Evolutionary conservation across 23 tunicate species (phyloP).

Genomic region (Halocynthia aurantium): DNA sequence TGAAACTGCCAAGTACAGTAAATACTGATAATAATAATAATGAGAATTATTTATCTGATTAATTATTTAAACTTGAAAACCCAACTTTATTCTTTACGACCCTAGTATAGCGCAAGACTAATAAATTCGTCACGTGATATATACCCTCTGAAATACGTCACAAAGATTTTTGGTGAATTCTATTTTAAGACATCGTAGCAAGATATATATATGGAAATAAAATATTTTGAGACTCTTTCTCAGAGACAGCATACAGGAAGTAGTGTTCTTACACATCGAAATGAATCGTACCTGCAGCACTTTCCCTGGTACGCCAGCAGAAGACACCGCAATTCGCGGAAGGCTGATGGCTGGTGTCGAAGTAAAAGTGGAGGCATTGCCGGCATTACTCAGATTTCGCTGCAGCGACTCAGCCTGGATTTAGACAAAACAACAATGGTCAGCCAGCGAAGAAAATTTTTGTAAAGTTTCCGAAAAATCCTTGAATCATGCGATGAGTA

Average conservation of each 20-base stretch:
- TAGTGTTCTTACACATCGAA: too few relatives aligned
- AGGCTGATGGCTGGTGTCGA: not conserved
- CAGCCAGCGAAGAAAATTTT: too few relatives aligned
- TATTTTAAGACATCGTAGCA: too few relatives aligned
- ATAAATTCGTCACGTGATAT: not conserved
- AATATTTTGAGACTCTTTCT: too few relatives aligned
- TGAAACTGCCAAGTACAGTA: too few relatives aligned
- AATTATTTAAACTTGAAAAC: not conserved
- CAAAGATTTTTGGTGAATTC: not conserved
- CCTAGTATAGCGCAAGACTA: not conserved
- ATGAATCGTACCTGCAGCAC: slow-evolving; percentile 3
- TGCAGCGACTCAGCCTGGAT: not conserved
- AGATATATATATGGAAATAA: too few relatives aligned
- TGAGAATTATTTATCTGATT: not conserved
- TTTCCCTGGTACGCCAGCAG: slow-evolving; percentile 16
- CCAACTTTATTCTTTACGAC: not conserved
- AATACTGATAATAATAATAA: not conserved
- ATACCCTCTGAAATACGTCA: not conserved
- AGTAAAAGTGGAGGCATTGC: not conserved
- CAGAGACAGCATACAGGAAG: too few relatives aligned
- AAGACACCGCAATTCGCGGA: not conserved
- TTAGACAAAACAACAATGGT: too few relatives aligned
- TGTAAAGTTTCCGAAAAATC: too few relatives aligned
- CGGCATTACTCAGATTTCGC: not conserved
- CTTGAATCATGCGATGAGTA: too few relatives aligned